Percentiles rank a stretch among this genome's conserved stretches.
Conservation (phyloP, 2,888 invertebrate species). For the Anoplius nigerrimus region DNA sequence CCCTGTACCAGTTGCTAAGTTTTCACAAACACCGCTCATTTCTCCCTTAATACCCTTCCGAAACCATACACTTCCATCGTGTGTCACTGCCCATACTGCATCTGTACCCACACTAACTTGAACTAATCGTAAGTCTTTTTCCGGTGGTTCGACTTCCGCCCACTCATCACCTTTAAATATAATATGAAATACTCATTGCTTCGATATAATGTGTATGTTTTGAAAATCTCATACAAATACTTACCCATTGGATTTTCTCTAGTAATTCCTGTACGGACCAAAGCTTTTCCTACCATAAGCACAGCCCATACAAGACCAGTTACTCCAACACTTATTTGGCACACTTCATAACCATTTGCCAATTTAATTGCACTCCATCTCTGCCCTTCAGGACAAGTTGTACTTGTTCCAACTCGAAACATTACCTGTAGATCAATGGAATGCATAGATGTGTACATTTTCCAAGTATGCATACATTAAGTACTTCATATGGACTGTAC, state of each 20-base stretch:
- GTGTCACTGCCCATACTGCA: conserved; percentile 86
- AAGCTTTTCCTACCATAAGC: conserved; percentile 87
- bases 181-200: background rate
- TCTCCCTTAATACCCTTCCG: conserved; percentile 84
- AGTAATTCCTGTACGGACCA: conserved; percentile 89
- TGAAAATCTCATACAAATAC: conserved; percentile 41
- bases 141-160: conserved; percentile 88
- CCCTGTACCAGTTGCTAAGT: conserved; percentile 86
- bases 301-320: conserved; percentile 92
- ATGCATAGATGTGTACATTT: background rate
- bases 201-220: background rate
- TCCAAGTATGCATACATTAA: no score
- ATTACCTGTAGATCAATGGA: conserved; percentile 79
- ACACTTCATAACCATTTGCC: conserved; percentile 87
- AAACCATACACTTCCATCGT: conserved; percentile 92
- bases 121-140: conserved; percentile 82
- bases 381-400: conserved; percentile 89
- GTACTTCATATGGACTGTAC: no score
- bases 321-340: conserved; percentile 90
- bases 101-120: conserved; percentile 90
- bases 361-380: conserved; percentile 89
- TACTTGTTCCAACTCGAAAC: conserved; percentile 89
- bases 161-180: conserved; percentile 80
- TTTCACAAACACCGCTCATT: conserved; percentile 85
- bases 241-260: conserved; percentile 84